phyloP scores from a whole-genome alignment of 2,888 invertebrate species.

The Aromia moschata region DNA sequence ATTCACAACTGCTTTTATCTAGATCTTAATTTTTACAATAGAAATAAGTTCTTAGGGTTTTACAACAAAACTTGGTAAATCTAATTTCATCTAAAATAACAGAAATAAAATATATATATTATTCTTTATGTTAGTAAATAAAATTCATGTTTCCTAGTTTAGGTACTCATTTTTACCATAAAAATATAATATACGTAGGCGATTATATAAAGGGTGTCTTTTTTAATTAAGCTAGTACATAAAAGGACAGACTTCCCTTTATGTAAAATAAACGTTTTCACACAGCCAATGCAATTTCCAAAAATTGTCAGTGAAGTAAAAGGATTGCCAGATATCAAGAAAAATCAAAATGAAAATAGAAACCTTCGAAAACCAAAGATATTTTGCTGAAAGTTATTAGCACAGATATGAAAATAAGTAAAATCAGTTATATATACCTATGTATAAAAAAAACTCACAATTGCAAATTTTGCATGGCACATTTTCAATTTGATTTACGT shows the following conservation, averaged over 20 bases:
- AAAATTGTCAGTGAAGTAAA: constrained; percentile 18
- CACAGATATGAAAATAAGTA: neutral
- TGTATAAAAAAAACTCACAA: neutral
- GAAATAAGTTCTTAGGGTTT: constrained; percentile 16
- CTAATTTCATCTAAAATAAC: constrained; percentile 9
- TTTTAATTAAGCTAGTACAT: constrained; percentile 12
- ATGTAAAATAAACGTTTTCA: constrained; percentile 29
- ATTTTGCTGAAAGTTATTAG: neutral
- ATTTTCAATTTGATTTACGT: constrained; percentile 23
- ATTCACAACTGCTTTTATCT: constrained; percentile 8
- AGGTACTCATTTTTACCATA: constrained; percentile 8
- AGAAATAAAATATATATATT: constrained; percentile 23
- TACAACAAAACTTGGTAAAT: constrained; percentile 1
- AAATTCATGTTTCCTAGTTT: constrained; percentile 1
- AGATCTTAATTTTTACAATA: constrained; percentile 15
- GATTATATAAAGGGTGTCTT: constrained; percentile 19
- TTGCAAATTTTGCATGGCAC: constrained; percentile 31
- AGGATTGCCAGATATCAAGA: constrained; percentile 18
- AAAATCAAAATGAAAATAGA: neutral
- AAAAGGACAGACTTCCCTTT: constrained; percentile 14
- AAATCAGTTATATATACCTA: neutral
- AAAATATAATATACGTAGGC: constrained; percentile 16
- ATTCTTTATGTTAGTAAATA: constrained; percentile 11
- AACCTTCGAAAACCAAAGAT: neutral
- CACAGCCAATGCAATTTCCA: constrained; percentile 34